Conservation (phyloP, 2,797 vertebrate species). For the Ptychadena robeensis region DNA sequence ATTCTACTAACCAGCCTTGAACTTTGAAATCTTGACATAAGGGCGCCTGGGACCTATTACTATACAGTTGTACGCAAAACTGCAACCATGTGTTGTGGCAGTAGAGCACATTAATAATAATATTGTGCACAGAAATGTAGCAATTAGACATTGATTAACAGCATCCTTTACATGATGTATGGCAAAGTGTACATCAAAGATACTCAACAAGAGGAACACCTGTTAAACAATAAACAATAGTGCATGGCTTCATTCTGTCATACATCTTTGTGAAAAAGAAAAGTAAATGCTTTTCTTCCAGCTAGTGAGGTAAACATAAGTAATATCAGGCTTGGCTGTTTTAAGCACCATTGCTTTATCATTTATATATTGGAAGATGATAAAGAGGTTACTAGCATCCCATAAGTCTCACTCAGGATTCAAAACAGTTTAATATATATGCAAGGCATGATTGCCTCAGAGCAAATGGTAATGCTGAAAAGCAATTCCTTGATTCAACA, state of each 20-base stretch:
- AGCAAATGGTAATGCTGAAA: no score
- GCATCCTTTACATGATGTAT: constrained; percentile 13
- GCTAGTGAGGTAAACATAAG: no score
- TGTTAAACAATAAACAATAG: not conserved
- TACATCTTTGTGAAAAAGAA: no score
- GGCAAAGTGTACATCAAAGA: constrained; percentile 16
- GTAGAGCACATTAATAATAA: constrained; percentile 19
- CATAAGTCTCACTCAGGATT: no score
- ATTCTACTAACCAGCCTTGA: not conserved
- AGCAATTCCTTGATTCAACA: no score
- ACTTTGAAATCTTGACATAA: not conserved
- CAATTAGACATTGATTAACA: constrained; percentile 19
- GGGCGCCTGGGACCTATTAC: constrained; percentile 11
- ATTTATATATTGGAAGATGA: no score
- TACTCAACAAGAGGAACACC: not conserved
- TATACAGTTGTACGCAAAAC: not conserved
- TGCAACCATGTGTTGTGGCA: constrained; percentile 18
- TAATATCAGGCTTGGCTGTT: no score
- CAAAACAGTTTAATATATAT: no score
- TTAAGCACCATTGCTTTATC: no score
- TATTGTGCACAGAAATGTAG: constrained; percentile 5
- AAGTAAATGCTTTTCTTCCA: not conserved
- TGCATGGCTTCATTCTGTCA: not conserved
- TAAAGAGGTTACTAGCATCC: no score
- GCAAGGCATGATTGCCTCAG: no score